phyloP scores from a whole-genome alignment of 1,140 invertebrate species.

The Zaprionus vittiger region DNA sequence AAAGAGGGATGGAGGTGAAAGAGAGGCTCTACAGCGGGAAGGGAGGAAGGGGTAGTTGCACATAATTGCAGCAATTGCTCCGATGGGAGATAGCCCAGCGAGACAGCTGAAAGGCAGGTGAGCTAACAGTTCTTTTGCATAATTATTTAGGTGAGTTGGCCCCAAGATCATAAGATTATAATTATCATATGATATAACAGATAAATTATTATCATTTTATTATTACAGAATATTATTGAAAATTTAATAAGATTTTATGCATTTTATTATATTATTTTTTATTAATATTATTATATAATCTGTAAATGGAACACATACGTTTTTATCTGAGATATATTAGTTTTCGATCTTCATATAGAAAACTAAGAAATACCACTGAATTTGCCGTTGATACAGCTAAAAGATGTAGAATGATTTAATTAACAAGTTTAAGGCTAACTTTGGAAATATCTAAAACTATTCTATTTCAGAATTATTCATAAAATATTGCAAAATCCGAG shows the following conservation, averaged over 20 bases:
- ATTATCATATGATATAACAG: background rate
- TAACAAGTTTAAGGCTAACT: no score
- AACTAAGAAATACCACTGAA: background rate
- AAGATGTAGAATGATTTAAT: no score
- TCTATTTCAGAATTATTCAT: no score
- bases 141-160: background rate
- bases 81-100: conserved; percentile 15
- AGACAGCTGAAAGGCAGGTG: conserved; percentile 7
- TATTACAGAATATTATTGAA: background rate
- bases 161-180: background rate
- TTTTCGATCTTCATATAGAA: background rate
- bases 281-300: no score
- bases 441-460: no score
- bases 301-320: no score
- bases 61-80: conserved; percentile 18
- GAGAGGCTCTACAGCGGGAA: background rate
- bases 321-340: no score
- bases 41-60: background rate
- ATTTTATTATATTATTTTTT: no score
- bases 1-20: background rate
- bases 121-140: background rate
- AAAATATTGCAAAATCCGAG: no score
- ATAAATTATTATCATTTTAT: background rate
- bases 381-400: no score
- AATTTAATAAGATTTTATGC: background rate